Evolutionary conservation across 2,113 vertebrate genomes (phyloP), one percentile per base, ranked within the genome.

Genomic region (Phoenicopterus ruber): DNA sequence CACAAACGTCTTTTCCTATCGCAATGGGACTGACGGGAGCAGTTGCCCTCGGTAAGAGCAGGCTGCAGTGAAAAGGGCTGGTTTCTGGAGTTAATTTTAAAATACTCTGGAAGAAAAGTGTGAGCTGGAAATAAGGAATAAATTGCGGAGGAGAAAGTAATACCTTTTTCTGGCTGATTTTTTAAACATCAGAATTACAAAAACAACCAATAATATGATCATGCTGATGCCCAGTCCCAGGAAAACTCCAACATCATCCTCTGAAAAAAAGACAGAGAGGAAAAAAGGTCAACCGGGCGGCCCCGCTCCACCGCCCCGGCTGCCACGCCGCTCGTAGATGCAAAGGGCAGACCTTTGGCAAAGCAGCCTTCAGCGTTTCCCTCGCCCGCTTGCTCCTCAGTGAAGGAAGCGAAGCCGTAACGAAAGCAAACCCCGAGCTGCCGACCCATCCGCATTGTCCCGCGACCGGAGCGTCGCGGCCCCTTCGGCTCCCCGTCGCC

Each of bases 131-230:
- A 52, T 7, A 2, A 76, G 40, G 66, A 4, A 2, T 58, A 17
- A 34, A 24, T 6, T 0, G 5, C 1, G 13, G 18, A 54, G 55
- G 42, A 44, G 44, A 22, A 96, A 81, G 36, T 2, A 34, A 34
- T 98, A 98, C 98, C 98, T 96, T 89, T 90, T 97, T 46, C 97
- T 97, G 85, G 97, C 88, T 2, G 98, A 96, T 47, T 97, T 98
- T 71, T 98, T 98, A 65, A 97, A 92, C 89, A 97, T 95, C 49
- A 92, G 91, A 21, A 90, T 17, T 29, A 97, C 52, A 44, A 89
- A 80, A 25, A 92, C 61, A 17, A 95, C 4, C 0, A 97, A 97
- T 2, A 97, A 16, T 2, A 24, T 5, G 4, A 85, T 9, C 22
- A 90, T 3, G 25, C 94, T 84, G 90, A 94, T 12, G 25, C 97